Evolutionary conservation across 2,888 invertebrate genomes (phyloP), one percentile per base, ranked within the genome.

Genomic region (Trachelus stipa): DNA sequence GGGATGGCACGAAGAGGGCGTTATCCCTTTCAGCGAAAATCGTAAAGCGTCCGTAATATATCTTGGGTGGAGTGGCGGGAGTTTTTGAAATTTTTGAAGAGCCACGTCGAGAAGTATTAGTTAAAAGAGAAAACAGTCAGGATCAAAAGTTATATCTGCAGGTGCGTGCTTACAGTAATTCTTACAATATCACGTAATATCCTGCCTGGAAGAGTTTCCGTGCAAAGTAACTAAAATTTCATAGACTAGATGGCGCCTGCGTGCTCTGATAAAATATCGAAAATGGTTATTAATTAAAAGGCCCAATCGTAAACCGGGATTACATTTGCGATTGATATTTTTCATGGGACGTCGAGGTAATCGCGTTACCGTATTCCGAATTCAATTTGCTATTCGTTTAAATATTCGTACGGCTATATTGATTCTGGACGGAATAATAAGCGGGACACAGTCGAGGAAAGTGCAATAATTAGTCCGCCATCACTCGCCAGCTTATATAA

Each of bases 261-360:
- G 71, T 33, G 15, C 9, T 6, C 15, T 71, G 30, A 78, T 82
- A 85, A 87, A 87, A 87, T 86, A 88, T 87, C 85, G 87, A 86
- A 86, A 87, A 86, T 82, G 85, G 85, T 85, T 87, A 87, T 87
- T 88, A 86, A 88, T 88, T 86, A 88, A 88, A 88, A 88, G 88
- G 86, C 86, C 84, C 85, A 84, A 86, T 87, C 87, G 88, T 87
- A 87, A 88, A 88, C 83, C 87, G 85, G 88, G 85, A 87, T 89
- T 88, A 88, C 87, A 86, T 87, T 85, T 85, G 85, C 87, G 88
- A 89, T 87, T 87, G 88, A 87, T 87, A 87, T 87, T 87, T 88
- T 88, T 86, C 84, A 83, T 81, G 80, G 81, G 82, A 83, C 86
- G 83, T 82, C 81, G 82, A 56, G 83, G 84, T 88, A 89, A 88